Conservation (phyloP, 2,797 vertebrate species). For the Chrosomus eos region DNA sequence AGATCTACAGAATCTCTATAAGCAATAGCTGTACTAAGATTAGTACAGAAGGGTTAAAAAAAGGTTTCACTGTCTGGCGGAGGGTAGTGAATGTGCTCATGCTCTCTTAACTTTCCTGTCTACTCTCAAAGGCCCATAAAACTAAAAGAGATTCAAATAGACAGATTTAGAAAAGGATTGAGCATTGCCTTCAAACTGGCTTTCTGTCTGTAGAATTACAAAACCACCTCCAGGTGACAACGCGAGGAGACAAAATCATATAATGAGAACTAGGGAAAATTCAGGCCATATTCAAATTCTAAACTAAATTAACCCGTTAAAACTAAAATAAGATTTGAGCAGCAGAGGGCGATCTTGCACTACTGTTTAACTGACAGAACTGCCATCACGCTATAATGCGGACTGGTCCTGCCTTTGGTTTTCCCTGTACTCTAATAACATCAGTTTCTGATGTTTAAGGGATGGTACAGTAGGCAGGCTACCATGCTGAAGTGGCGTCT, state of each 20-base stretch:
- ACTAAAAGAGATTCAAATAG: background rate
- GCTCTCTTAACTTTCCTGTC: background rate
- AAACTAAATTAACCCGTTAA: background rate
- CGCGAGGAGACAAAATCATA: background rate
- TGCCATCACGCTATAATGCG: background rate
- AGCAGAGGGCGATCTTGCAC: slow-evolving; percentile 64
- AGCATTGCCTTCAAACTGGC: background rate
- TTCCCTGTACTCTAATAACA: background rate
- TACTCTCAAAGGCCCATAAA: slow-evolving; percentile 5
- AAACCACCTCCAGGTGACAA: background rate
- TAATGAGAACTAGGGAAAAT: slow-evolving; percentile 23
- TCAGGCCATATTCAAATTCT: background rate
- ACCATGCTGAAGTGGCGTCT: slow-evolving; percentile 77
- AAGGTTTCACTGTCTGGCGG: background rate
- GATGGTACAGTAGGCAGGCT: slow-evolving; percentile 60
- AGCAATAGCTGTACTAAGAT: background rate
- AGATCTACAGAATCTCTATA: too few species aligned
- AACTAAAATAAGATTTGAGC: slow-evolving; percentile 20
- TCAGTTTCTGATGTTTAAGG: slow-evolving; percentile 46
- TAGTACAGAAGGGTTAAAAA: background rate
- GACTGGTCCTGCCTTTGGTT: background rate
- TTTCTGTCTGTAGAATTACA: background rate
- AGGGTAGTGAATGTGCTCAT: background rate
- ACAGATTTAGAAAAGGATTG: background rate
- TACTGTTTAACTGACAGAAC: background rate